Evolutionary conservation across 2,113 vertebrate species (phyloP), one percentile per base, ranked within the genome.

Genomic region (Lynx canadensis): DNA sequence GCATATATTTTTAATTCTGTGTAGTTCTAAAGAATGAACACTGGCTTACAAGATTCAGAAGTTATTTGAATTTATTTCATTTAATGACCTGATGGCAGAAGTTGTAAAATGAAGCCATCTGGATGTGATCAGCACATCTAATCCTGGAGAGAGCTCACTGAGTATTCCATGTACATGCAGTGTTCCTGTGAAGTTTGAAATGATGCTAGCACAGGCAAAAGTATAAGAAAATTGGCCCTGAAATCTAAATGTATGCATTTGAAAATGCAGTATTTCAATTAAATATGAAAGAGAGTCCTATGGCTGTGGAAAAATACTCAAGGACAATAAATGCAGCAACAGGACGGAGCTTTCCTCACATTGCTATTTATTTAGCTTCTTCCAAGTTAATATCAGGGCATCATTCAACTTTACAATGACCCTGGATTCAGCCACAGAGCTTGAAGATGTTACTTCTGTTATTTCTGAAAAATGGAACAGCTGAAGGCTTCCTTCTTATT

Each of bases 51-150:
- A 25, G 52, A 69, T 84, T 80, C 74, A 48, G 18, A 60, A 93
- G 65, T 94, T 91, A 69, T 76, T 91, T 55, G 86, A 96, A 91
- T 91, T 95, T 91, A 81, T 88, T 93, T 82, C 87, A n/a, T 55
- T 55, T 66, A 92, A 82, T 96, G 90, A 84, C 73, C 66, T 79
- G 88, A 82, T 79, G 71, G 52, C 81, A 83, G 81, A 92, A 84
- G 76, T 63, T 89, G 81, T 88, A 79, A 94, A 96, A 88, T 65
- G 78, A 91, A 31, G 48, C 79, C 71, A 91, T 91, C 50, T 91
- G 79, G 36, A 50, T 92, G 65, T 71, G 69, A 93, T 86, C 91
- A 93, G 86, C 38, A 33, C n/a, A 50, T 84, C 52, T 92, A 82
- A 33, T 85, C 52, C 76, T 83, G 31, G 41, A 25, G 36, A 89